Evolutionary conservation across 2,113 vertebrate species (phyloP), one percentile per base, ranked within the genome.

Genomic region (Scatophagus argus): DNA sequence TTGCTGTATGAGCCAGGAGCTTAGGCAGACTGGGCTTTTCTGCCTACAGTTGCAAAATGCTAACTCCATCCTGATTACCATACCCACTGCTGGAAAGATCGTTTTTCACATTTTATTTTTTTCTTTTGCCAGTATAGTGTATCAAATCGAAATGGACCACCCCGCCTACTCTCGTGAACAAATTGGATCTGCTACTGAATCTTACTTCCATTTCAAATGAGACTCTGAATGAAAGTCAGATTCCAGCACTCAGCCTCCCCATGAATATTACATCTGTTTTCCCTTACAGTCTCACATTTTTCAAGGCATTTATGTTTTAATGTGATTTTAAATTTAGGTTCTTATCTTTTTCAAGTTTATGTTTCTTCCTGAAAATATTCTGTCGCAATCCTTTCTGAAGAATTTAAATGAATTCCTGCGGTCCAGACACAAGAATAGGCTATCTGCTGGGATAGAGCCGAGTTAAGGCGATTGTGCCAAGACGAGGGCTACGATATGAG

Each of bases 51-150:
- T 75, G 72, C 80, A 86, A 87, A 88, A 84, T 84, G 78, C 71
- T 59, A 87, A 87, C 73, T 74, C 72, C 5, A n/a, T 70, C 69
- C 49, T 75, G 69, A 89, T 86, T 87, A 87, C 68, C 87, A 86
- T 86, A 86, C 62, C 27, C 3, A 6, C 60, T 65, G 81, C 79
- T 39, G 60, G 73, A 81, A 52, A 79, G 80, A 81, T 82, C 43
- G 55, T 82, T 86, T 85, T 83, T 89, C 82, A 86, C 85, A 56
- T 86, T 89, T 82, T 79, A 73, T 86, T 86, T 74, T 76, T 60
- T 38, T 46, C 31, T 38, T 62, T 73, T 54, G 71, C 66, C 56
- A 56, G 68, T 38, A 11, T n/a, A 52, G 34, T 76, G 52, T 80
- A 86, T 84, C 62, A 78, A 71, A 82, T 87, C 78, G 80, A 80